Percentiles rank a stretch among this genome's conserved stretches.
These are phyloP conservation scores for Reticulitermes speratus DNA, from an alignment of 1,140 invertebrate genomes.

Conservation along the genomic window DNA sequence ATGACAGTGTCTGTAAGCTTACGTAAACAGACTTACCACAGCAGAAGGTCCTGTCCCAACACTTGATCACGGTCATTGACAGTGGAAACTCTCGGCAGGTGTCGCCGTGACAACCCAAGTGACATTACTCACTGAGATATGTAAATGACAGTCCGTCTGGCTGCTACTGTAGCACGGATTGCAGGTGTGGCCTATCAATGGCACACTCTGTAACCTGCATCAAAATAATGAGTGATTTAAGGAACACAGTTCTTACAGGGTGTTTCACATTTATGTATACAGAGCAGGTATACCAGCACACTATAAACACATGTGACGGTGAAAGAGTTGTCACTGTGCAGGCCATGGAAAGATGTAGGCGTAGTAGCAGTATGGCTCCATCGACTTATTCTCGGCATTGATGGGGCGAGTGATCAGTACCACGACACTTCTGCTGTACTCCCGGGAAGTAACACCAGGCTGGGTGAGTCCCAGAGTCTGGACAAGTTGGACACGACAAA, in stretches of 20 bases:
- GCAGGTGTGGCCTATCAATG: slow-evolving; percentile 1
- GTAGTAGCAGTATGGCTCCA: no score
- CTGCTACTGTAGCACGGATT: not conserved
- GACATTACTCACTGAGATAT: slow-evolving; percentile 14
- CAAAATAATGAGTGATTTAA: slow-evolving; percentile 10
- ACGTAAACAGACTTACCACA: not conserved
- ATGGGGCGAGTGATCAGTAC: no score
- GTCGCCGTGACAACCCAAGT: not conserved
- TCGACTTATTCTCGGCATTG: no score
- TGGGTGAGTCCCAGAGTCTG: no score
- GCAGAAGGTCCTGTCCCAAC: not conserved
- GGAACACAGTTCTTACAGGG: not conserved
- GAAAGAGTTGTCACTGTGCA: no score
- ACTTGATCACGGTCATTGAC: not conserved
- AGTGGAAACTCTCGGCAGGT: not conserved
- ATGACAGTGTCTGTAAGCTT: no score
- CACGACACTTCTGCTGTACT: no score
- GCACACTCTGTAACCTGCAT: not conserved
- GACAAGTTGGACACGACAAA: no score
- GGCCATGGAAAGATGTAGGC: no score
- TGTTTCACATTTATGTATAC: not conserved
- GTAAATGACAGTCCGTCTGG: not conserved
- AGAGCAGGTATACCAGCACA: not conserved
- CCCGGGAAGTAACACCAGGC: no score
- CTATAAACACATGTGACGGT: no score